A percentile compares a stretch with the other conserved stretches of the same genome.
Conservation (phyloP, 1,140 invertebrate genomes). For the Trichomalopsis sarcophagae region DNA sequence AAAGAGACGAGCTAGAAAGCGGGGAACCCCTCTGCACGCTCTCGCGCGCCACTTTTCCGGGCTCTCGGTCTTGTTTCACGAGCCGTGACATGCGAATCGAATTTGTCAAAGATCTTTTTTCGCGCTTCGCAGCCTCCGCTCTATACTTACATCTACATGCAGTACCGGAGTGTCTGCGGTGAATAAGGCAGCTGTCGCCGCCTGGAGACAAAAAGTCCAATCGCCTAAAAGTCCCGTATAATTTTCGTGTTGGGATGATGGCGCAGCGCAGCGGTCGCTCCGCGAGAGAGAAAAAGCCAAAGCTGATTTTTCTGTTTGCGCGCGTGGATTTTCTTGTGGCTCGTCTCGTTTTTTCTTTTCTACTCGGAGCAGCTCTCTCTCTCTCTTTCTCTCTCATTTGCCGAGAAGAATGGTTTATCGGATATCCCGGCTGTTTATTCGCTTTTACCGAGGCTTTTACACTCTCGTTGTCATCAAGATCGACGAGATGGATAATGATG, state of each 20-base stretch:
- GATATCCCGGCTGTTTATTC: background rate
- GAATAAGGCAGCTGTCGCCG: constrained; percentile 59
- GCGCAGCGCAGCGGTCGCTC: background rate
- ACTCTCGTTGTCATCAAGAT: no score
- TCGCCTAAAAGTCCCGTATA: constrained; percentile 35
- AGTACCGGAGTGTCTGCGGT: constrained; percentile 6
- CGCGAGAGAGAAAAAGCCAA: background rate
- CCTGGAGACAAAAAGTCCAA: constrained; percentile 39
- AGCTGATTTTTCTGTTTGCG: constrained; percentile 11
- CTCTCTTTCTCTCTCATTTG: background rate
- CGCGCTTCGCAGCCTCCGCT: constrained; percentile 5
- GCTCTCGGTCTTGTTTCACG: constrained; percentile 65
- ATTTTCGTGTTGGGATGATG: constrained; percentile 20
- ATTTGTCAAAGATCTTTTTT: constrained; percentile 68
- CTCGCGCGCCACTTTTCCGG: constrained; percentile 61
- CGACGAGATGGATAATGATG: no score
- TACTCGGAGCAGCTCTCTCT: background rate
- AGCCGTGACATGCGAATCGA: constrained; percentile 71
- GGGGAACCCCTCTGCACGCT: constrained; percentile 39
- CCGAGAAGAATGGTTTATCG: background rate
- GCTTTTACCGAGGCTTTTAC: no score
- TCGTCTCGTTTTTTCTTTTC: background rate
- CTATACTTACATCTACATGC: background rate
- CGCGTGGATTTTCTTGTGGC: background rate
- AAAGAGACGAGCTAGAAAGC: no score